Conservation (phyloP, 2,888 invertebrate genomes). For the Meta bourneti region DNA sequence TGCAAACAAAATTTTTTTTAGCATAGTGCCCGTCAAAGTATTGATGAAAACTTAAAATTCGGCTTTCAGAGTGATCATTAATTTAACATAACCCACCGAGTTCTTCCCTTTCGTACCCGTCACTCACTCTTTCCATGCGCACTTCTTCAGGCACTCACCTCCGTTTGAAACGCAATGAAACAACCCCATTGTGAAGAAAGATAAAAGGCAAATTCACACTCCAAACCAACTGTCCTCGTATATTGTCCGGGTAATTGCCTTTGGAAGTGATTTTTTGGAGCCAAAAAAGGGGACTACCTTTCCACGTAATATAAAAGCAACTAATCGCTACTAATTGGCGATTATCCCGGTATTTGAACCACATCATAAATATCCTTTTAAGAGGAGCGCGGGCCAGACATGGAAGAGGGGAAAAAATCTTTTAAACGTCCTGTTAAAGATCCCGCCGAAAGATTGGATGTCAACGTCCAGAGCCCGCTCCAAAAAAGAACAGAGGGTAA, state of each 20-base stretch:
- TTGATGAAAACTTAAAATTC: too few species aligned
- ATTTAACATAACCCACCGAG: too few species aligned
- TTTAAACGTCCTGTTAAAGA: slow-evolving; percentile 71
- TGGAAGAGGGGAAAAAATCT: slow-evolving; percentile 29
- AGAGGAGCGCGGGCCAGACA: slow-evolving; percentile 40
- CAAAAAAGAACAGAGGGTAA: slow-evolving; percentile 62
- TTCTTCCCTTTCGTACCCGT: too few species aligned
- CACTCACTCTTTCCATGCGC: too few species aligned
- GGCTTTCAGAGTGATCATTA: too few species aligned
- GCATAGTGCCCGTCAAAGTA: too few species aligned
- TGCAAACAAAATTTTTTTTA: too few species aligned
- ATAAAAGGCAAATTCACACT: slow-evolving; percentile 6
- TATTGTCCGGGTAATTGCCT: slow-evolving; percentile 45
- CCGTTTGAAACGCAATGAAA: neutral
- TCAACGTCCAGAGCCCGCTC: slow-evolving; percentile 56
- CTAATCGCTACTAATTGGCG: slow-evolving; percentile 70
- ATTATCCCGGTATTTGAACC: slow-evolving; percentile 68
- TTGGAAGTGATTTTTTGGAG: slow-evolving; percentile 34
- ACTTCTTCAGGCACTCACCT: too few species aligned
- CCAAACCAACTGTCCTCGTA: slow-evolving; percentile 33
- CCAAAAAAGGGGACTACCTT: slow-evolving; percentile 36
- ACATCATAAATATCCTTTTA: slow-evolving; percentile 70
- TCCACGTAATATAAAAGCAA: slow-evolving; percentile 37
- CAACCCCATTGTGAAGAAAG: neutral
- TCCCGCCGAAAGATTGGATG: slow-evolving; percentile 70